A percentile compares a stretch with the other conserved stretches of the same genome.
Evolutionary conservation across 2,888 invertebrate genomes (phyloP).

Genomic region (Chrysotoxum bicinctum): DNA sequence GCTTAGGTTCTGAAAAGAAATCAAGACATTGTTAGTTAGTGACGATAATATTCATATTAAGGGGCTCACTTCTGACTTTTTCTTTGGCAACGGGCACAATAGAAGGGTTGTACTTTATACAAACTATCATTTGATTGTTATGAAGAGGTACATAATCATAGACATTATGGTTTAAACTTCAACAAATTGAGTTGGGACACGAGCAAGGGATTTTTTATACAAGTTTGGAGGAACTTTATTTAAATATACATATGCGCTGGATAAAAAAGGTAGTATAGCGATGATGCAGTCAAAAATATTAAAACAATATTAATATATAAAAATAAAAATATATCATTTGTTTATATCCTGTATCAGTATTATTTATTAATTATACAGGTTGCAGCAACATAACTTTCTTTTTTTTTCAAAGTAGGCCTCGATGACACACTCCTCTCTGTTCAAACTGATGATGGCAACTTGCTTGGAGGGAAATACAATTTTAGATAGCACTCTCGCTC

Average conservation of each 20-base stretch:
- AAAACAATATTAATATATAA: background rate
- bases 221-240: background rate
- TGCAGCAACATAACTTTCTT: no score
- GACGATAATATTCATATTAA: background rate
- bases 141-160: background rate
- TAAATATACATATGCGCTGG: background rate
- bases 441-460: no score
- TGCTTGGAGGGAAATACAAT: no score
- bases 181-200: background rate
- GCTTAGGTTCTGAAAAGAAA: conserved; percentile 64
- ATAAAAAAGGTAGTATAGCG: background rate
- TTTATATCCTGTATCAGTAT: no score
- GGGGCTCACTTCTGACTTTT: conserved; percentile 6
- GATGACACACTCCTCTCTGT: no score
- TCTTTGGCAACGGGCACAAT: background rate
- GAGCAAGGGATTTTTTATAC: background rate
- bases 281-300: background rate
- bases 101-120: background rate
- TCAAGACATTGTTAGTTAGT: conserved; percentile 30
- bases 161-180: background rate
- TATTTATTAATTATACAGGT: no score
- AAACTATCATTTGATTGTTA: background rate
- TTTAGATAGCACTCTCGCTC: no score
- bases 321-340: no score
- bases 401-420: no score